Conservation (phyloP, 2,888 invertebrate species). For the Andrena praecox region DNA sequence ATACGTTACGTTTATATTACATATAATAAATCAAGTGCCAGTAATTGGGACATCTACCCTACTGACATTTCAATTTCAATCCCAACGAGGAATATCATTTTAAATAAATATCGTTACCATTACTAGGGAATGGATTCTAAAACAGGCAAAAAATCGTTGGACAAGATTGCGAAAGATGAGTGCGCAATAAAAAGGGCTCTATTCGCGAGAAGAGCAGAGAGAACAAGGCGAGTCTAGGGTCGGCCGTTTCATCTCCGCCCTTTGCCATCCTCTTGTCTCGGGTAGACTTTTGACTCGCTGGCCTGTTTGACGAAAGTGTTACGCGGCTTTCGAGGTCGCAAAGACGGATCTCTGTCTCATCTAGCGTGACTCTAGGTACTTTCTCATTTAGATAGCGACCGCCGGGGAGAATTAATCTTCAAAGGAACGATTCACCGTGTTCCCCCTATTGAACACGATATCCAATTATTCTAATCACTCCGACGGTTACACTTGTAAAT, state of each 20-base stretch:
- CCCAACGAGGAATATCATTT: background rate
- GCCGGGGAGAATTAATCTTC: background rate
- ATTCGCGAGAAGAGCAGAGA: background rate
- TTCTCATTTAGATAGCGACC: background rate
- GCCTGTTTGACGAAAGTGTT: conserved; percentile 25
- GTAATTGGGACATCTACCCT: too few relatives aligned
- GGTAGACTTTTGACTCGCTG: conserved; percentile 13
- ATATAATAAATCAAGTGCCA: too few relatives aligned
- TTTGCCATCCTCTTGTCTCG: conserved; percentile 25
- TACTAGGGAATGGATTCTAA: background rate
- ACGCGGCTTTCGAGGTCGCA: background rate
- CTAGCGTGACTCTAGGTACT: background rate
- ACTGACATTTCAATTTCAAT: background rate
- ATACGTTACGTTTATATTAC: too few relatives aligned
- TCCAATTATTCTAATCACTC: too few relatives aligned
- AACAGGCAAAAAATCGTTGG: conserved; percentile 2
- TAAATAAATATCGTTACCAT: background rate
- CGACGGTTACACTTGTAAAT: too few relatives aligned
- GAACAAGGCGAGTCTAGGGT: background rate
- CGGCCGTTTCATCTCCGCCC: conserved; percentile 24
- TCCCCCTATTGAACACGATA: too few relatives aligned
- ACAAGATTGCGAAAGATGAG: background rate
- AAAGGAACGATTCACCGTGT: background rate
- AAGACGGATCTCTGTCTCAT: conserved; percentile 4
- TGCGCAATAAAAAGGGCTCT: conserved; percentile 1